These are phyloP conservation scores for Neodontobutis hainanensis DNA, from an alignment of 2,113 vertebrate species.

Conservation along the genomic window DNA sequence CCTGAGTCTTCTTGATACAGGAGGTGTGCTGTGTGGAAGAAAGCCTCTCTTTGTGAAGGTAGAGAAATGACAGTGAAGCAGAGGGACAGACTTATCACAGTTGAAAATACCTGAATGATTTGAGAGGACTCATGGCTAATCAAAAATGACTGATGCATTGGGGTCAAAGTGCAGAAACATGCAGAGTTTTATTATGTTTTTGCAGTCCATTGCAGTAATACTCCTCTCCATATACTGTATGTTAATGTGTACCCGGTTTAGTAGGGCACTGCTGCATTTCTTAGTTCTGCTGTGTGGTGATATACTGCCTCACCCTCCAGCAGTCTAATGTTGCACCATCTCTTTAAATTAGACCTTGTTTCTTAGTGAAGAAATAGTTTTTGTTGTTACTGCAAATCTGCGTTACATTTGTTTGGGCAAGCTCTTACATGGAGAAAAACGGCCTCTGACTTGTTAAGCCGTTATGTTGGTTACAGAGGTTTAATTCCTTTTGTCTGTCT, in stretches of 20 bases:
- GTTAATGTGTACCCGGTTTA: slow-evolving; percentile 8
- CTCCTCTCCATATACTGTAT: neutral
- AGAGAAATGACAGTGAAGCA: slow-evolving; percentile 32
- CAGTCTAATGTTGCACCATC: slow-evolving; percentile 26
- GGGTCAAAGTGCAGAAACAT: too few species aligned
- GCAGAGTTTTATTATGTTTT: neutral
- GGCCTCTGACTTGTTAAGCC: slow-evolving; percentile 5
- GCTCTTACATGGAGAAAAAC: slow-evolving; percentile 7
- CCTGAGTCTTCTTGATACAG: slow-evolving; percentile 48
- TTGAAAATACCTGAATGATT: slow-evolving; percentile 16
- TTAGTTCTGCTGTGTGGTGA: slow-evolving; percentile 37
- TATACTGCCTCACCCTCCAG: slow-evolving; percentile 14
- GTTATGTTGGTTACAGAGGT: slow-evolving; percentile 5
- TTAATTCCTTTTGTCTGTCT: slow-evolving; percentile 9
- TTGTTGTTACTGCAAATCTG: slow-evolving; percentile 5
- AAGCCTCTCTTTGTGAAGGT: slow-evolving; percentile 61
- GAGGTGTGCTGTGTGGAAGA: slow-evolving; percentile 53
- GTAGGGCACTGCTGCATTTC: slow-evolving; percentile 36
- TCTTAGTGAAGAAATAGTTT: neutral
- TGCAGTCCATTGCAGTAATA: neutral
- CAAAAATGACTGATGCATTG: neutral
- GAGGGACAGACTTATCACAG: slow-evolving; percentile 9
- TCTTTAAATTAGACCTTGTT: slow-evolving; percentile 12
- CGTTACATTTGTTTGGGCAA: slow-evolving; percentile 8
- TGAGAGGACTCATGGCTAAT: neutral